phyloP scores from a whole-genome alignment of 2,113 vertebrate genomes.

The Malaclemys terrapin region DNA sequence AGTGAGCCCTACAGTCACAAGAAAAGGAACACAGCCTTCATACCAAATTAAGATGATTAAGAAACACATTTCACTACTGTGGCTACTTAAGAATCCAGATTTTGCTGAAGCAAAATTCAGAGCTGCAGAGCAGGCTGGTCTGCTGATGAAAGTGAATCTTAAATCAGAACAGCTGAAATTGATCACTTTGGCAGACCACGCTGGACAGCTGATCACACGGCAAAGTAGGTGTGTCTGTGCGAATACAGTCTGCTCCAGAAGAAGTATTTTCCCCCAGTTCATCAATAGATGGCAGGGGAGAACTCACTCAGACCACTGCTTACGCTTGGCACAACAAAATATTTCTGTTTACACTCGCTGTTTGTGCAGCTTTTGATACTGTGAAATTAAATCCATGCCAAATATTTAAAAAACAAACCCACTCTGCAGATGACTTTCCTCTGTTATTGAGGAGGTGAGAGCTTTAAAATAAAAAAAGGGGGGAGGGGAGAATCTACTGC shows the following conservation, averaged over 20 bases:
- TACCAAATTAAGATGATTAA: not conserved
- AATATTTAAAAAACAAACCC: not conserved
- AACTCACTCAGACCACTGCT: not conserved
- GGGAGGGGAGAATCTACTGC: not conserved
- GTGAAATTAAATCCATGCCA: not conserved
- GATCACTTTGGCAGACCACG: not conserved
- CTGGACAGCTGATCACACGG: not conserved
- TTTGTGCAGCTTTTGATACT: not conserved
- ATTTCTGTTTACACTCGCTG: not conserved
- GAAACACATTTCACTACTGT: rapidly evolving
- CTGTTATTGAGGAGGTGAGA: not conserved
- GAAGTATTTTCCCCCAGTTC: not conserved
- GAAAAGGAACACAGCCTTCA: not conserved
- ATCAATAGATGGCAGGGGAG: not conserved
- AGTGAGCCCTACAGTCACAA: not conserved
- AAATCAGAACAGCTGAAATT: not conserved
- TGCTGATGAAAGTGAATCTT: not conserved
- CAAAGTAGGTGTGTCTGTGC: not conserved
- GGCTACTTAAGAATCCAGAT: not conserved
- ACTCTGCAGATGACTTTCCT: not conserved
- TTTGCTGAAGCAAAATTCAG: not conserved
- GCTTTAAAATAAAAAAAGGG: not conserved
- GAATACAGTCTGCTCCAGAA: not conserved
- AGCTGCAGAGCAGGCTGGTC: not conserved
- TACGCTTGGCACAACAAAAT: not conserved